Evolutionary conservation across 2,888 invertebrate genomes (phyloP), one percentile per base, ranked within the genome.

Genomic region (Agrotis puta): DNA sequence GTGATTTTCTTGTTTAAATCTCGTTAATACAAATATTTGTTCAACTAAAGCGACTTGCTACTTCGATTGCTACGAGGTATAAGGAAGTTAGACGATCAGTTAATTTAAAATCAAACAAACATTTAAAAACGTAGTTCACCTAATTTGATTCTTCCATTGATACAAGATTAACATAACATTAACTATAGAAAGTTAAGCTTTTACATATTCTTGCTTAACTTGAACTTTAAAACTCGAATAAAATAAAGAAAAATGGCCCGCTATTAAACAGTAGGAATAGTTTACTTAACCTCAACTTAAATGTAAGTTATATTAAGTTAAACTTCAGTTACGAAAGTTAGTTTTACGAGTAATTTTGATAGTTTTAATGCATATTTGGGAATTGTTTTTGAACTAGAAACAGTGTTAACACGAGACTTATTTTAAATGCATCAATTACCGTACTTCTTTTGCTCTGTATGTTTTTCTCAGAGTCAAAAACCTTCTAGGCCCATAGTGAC

Each of bases 141-240:
- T 39, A 58, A 57, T 69, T 62, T 7, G 33, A 62, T 39, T 39
- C 20, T 62, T 58, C n/a, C 50, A 57, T 43, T 47, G 53, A 64
- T 51, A 43, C 24, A 20, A 64, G 51, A 72, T 72, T 78, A 48
- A 65, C 64, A 77, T 77, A 67, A 43, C 27, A 61, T 82, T 64
- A 71, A 48, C 1, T 58, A 27, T 62, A 72, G 64, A 82, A 82
- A 78, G 62, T 81, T 70, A 48, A 74, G 51, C 58, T 78, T 66
- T 50, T 48, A 70, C 57, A 59, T 70, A 70, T 66, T 81, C 64
- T 45, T 57, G 54, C 57, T 18, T 43, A 27, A 63, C n/a, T 48
- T 77, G 39, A 22, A 68, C 14, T 43, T 53, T 53, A 57, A 64
- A 81, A 53, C 16, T 45, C 18, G 45, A 59, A 68, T 72, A 58